Conservation (phyloP, 2,797 vertebrate species). For the Sparidentex hasta region DNA sequence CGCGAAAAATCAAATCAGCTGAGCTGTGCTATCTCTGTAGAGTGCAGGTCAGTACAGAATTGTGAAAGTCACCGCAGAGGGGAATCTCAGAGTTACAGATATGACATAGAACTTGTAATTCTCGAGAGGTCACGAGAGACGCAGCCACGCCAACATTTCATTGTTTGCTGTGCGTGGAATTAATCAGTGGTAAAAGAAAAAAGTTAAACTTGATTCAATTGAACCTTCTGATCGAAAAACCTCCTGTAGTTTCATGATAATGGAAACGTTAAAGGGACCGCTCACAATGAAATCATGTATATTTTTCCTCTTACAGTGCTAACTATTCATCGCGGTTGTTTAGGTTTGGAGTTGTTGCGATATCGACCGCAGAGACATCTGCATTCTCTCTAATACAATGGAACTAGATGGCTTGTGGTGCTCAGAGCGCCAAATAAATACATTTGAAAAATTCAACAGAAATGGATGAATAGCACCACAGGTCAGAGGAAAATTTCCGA, state of each 20-base stretch:
- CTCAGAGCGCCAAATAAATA: no score
- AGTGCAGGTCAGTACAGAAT: conserved; percentile 20
- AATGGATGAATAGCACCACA: no score
- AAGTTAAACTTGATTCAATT: background rate
- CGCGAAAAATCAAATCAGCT: conserved; percentile 31
- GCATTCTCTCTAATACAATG: no score
- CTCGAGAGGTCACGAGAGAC: conserved; percentile 14
- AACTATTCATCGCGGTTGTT: no score
- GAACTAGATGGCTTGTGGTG: no score
- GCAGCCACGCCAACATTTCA: background rate
- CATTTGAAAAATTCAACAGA: no score
- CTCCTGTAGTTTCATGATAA: conserved; percentile 8
- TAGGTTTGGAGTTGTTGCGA: no score
- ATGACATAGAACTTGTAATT: conserved; percentile 11
- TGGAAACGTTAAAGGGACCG: background rate
- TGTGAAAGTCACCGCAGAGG: conserved; percentile 24
- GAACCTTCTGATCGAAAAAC: conserved; percentile 9
- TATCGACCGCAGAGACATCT: background rate
- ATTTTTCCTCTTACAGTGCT: no score
- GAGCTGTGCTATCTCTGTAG: conserved; percentile 51
- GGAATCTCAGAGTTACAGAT: conserved; percentile 35
- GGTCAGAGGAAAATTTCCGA: no score
- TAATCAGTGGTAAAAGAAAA: conserved; percentile 14
- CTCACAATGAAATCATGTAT: no score
- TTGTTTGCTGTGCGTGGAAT: conserved; percentile 1